Evolutionary conservation across 2,113 vertebrate species (phyloP).

Genomic region (human (Homo sapiens)): DNA sequence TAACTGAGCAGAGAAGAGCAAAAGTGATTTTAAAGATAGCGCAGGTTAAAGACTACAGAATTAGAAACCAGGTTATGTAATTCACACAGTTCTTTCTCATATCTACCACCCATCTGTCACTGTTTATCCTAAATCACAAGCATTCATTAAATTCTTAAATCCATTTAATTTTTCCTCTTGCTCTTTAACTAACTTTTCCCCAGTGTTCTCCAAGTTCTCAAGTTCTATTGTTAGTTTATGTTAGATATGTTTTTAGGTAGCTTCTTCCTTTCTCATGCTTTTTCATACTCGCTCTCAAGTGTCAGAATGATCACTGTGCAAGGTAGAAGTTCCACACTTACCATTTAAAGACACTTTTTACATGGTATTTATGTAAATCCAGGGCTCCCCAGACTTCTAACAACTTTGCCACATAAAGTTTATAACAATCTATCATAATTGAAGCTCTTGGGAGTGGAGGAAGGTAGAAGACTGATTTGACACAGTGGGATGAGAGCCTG

Average conservation of each 20-base stretch:
- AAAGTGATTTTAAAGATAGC: neutral
- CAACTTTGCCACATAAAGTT: neutral
- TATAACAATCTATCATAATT: neutral
- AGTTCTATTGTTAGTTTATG: neutral
- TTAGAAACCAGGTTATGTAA: neutral
- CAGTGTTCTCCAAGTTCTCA: neutral
- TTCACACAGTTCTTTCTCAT: neutral
- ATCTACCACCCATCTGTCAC: neutral
- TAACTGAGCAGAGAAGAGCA: neutral
- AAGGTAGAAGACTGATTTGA: neutral
- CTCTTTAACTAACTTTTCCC: neutral
- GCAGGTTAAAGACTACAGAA: neutral
- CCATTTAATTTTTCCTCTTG: neutral
- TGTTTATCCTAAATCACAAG: neutral
- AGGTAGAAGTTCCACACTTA: neutral
- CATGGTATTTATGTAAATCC: neutral
- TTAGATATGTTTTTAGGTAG: neutral
- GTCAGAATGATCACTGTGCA: neutral
- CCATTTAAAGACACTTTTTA: neutral
- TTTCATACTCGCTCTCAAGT: neutral
- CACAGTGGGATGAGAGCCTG: neutral
- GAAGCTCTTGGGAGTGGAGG: neutral
- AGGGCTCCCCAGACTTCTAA: neutral
- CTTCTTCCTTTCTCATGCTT: neutral
- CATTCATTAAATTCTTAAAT: neutral